Evolutionary conservation across 2,888 invertebrate genomes (phyloP), one percentile per base, ranked within the genome.

Genomic region (Apodemia duryi): DNA sequence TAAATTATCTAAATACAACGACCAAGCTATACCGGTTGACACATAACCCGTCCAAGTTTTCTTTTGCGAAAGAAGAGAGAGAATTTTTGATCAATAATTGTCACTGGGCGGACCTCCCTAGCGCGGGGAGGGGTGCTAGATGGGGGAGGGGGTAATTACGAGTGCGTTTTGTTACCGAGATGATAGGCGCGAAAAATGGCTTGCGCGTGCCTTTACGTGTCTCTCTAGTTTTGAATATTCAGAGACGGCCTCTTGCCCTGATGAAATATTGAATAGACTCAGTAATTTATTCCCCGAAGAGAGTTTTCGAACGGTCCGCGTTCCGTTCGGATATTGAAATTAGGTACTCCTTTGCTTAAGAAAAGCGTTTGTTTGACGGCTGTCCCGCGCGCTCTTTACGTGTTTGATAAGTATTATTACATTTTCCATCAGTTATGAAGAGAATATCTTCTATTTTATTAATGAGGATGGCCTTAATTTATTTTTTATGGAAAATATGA

Each of bases 11-110:
- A 91, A 91, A 88, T 89, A 84, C 84, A 86, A 91, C 77, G 86
- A 89, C 84, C 91, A 91, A 91, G 79, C 78, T 79, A 78, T 70
- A 80, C 76, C 82, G 82, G 88, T 85, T 85, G 85, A 88, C 90
- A 91, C 91, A 88, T 91, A 91, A 91, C 91, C 91, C 91, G 91
- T 91, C 91, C 91, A 91, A 91, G 91, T 91, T 91, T 91, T 91
- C 91, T 91, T 91, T 91, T 91, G 91, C 91, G 90, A 91, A 91
- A 91, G 91, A 91, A 91, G 91, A 93, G 93, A 93, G 93, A 93
- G 93, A 93, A 93, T 93, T 93, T 93, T 93, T 93, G 94, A 94
- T 94, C 93, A 93, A 94, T 94, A 94, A 94, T 94, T 94, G 93
- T 94, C 93, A 93, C 93, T 93, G 93, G 91, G 91, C 89, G 91